Conservation (phyloP, 2,113 vertebrate species). For the Megaceryle maxima region DNA sequence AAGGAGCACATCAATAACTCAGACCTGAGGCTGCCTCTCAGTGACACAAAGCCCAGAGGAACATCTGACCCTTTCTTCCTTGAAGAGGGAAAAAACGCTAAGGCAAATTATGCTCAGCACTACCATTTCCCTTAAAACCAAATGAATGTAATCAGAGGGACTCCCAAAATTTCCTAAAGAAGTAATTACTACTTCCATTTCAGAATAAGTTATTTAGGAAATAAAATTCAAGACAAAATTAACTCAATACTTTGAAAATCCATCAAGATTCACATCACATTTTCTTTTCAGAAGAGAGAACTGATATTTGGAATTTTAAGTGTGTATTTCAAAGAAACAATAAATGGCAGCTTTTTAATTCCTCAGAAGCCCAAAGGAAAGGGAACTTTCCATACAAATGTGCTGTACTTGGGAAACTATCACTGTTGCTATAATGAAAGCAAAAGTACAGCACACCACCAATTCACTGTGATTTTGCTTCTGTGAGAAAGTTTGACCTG, state of each 20-base stretch:
- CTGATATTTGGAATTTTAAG: slow-evolving; percentile 44
- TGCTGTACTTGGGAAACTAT: slow-evolving; percentile 36
- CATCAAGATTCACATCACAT: slow-evolving; percentile 43
- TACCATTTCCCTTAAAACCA: neutral
- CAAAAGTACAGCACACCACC: slow-evolving; percentile 28
- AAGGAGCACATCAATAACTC: neutral
- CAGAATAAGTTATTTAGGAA: neutral
- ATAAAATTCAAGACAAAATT: slow-evolving; percentile 26
- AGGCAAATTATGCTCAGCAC: neutral
- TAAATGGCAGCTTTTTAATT: slow-evolving; percentile 50
- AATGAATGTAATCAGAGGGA: neutral
- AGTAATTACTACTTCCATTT: neutral
- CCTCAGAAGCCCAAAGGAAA: slow-evolving; percentile 36
- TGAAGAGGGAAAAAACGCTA: neutral
- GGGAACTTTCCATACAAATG: slow-evolving; percentile 5
- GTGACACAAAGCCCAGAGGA: neutral
- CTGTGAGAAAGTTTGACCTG: slow-evolving; percentile 19
- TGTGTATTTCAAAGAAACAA: slow-evolving; percentile 47
- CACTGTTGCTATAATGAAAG: slow-evolving; percentile 8
- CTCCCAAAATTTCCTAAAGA: neutral
- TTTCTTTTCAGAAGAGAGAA: slow-evolving; percentile 2
- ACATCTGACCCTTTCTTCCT: neutral
- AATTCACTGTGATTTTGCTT: slow-evolving; percentile 35
- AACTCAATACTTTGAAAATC: slow-evolving; percentile 27
- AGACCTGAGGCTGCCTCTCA: neutral